phyloP scores from a whole-genome alignment of 1,140 invertebrate species.

The Caenorhabditis tropicalis region DNA sequence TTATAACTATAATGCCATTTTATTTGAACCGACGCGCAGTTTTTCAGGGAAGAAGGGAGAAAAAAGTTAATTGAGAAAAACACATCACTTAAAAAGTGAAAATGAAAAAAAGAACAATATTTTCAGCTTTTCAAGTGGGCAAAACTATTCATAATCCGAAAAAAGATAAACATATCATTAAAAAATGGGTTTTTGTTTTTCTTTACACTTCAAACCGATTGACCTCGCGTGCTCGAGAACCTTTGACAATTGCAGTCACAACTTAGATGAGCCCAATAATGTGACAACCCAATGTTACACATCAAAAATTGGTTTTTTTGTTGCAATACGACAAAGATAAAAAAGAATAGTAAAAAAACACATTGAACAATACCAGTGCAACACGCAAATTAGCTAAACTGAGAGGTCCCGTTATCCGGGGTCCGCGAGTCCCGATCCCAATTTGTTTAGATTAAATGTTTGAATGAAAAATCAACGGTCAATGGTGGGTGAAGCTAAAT shows the following conservation, averaged over 20 bases:
- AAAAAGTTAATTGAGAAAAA: neutral
- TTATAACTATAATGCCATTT: neutral
- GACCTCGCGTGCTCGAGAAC: neutral
- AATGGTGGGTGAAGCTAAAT: neutral
- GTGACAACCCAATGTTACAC: neutral
- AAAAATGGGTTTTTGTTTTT: neutral
- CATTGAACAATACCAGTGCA: neutral
- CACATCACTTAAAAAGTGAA: neutral
- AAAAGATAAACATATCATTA: neutral
- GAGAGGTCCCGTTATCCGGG: neutral
- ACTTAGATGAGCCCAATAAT: conserved; percentile 22
- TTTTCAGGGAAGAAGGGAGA: neutral
- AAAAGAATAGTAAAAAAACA: neutral
- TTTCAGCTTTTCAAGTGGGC: neutral
- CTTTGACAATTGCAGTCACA: conserved; percentile 1
- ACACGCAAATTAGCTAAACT: neutral
- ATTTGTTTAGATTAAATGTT: conserved; percentile 34
- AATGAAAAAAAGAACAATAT: neutral
- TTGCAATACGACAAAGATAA: neutral
- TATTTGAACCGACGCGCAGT: neutral
- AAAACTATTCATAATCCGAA: too few relatives aligned
- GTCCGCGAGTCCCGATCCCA: neutral
- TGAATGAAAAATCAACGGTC: conserved; percentile 36
- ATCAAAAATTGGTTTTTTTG: conserved; percentile 12
- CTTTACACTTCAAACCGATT: conserved; percentile 11